Conservation (phyloP, 2,888 invertebrate genomes). For the Perizoma flavofasciatum region DNA sequence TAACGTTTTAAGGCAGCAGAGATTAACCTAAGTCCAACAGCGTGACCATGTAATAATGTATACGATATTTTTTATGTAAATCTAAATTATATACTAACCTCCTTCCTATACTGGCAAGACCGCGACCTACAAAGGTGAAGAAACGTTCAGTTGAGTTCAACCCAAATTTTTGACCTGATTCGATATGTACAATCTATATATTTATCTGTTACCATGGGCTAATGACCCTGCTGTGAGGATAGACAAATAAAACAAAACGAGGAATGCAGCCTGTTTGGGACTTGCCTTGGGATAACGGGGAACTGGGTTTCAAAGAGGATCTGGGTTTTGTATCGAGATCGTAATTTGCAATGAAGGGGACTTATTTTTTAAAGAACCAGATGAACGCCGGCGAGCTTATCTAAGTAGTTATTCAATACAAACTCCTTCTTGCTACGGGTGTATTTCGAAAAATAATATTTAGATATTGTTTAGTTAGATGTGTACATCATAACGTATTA, state of each 20-base stretch:
- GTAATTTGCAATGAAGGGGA: conserved; percentile 1
- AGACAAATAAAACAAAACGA: conserved; percentile 67
- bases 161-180: conserved; percentile 79
- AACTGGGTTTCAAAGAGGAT: conserved; percentile 15
- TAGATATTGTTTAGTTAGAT: too few species aligned
- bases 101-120: conserved; percentile 27
- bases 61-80: too few species aligned
- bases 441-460: too few species aligned
- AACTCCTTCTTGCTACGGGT: too few species aligned
- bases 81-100: background rate
- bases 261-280: conserved; percentile 65
- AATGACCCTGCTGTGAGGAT: conserved; percentile 70
- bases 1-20: too few species aligned
- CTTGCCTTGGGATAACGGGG: conserved; percentile 52
- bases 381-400: too few species aligned
- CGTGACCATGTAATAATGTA: too few species aligned
- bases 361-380: too few species aligned
- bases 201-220: conserved; percentile 51
- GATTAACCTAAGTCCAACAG: background rate
- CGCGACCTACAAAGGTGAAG: conserved; percentile 78
- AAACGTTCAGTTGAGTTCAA: conserved; percentile 73
- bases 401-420: too few species aligned
- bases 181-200: conserved; percentile 59
- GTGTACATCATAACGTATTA: too few species aligned
- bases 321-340: conserved; percentile 1